phyloP scores from a whole-genome alignment of 2,113 vertebrate genomes.

The Athene noctua region DNA sequence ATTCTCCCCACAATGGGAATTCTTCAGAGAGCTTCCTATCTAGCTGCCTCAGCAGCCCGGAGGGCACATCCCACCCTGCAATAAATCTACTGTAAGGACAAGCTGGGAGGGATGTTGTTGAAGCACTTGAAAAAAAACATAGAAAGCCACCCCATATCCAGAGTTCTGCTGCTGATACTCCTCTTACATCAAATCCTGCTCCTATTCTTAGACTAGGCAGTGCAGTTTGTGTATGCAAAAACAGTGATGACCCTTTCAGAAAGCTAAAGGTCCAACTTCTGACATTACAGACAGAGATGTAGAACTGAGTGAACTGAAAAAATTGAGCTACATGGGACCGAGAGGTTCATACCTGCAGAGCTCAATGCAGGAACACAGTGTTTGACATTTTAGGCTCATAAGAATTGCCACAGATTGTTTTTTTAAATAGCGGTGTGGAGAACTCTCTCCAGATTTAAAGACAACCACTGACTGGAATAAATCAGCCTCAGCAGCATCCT shows the following conservation, averaged over 20 bases:
- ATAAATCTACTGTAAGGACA: not conserved
- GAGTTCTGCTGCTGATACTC: not conserved
- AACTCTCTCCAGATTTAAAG: not conserved
- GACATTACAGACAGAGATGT: not conserved
- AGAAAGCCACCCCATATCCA: not conserved
- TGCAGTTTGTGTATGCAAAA: not conserved
- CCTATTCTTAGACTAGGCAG: not conserved
- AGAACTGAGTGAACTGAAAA: not conserved
- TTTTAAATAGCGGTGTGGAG: not conserved
- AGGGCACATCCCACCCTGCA: not conserved
- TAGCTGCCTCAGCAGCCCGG: not conserved
- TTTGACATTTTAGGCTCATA: not conserved
- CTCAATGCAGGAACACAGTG: not conserved
- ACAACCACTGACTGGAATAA: not conserved
- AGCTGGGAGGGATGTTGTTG: not conserved
- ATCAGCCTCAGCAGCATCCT: not conserved
- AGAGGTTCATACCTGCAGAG: not conserved
- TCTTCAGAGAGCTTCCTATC: not conserved
- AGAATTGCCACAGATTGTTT: not conserved
- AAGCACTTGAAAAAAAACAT: not conserved
- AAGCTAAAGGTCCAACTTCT: not conserved
- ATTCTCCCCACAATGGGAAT: not conserved
- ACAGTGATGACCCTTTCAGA: not conserved
- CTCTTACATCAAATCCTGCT: not conserved
- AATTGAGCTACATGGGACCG: rapidly evolving